Evolutionary conservation across 2,888 invertebrate species (phyloP), one percentile per base, ranked within the genome.

Genomic region (Scelioninae gen. 1): DNA sequence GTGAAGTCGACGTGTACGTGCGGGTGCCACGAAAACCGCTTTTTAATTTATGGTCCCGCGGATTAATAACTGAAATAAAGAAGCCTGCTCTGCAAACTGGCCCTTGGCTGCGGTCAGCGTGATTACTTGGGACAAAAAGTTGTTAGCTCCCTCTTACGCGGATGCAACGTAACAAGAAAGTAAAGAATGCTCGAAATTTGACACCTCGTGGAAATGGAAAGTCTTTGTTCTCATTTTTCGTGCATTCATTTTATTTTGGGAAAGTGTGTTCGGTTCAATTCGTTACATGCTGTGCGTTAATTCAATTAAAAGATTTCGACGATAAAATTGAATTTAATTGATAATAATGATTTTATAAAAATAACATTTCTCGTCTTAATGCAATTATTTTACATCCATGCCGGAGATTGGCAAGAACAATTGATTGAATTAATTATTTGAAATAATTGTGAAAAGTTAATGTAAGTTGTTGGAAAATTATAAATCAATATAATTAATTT

Each of bases 1-100:
- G 51, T 6, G 23, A n/a, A 9, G 11, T n/a, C 40, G 16, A 5
- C n/a, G 45, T 13, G 56, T 16, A 74, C 34, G 51, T 40, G 40
- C 76, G 40, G 65, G 45, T 38, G 68, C 69, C 45, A 58, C 32
- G 29, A 16, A 51, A 66, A 51, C 15, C 11, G 16, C 77, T 34
- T 55, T 77, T 68, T n/a, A 69, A 69, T 68, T 77, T 77, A 66
- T 69, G 34, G 69, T 49, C 11, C 47, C 9, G 45, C n/a, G 49
- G 10, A 55, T 65, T 71, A 40, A 51, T 65, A 69, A 79, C 56
- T 10, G 38, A 60, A 65, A 56, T 45, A 56, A 78, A 71, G 40
- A 56, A 60, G 23, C 16, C 43, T 7, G 56, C 49, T 29, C n/a
- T 1, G 11, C 15, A 10, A 16, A 11, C n/a, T 6, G n/a, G 13